A percentile compares a stretch with the other conserved stretches of the same genome.
Conservation (phyloP, 2,113 vertebrate species). For the Pimephales promelas region DNA sequence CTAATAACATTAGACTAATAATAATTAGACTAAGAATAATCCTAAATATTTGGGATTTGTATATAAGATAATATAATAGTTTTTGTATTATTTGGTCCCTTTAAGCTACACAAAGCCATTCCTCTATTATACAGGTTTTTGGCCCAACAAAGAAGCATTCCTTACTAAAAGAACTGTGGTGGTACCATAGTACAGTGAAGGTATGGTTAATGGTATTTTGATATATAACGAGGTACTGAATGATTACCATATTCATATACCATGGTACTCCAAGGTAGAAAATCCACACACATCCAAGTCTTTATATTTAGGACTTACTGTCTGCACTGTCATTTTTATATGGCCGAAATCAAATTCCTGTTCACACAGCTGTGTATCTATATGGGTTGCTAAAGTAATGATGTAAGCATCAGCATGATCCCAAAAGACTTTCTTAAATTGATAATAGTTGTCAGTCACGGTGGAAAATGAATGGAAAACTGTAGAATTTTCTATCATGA, state of each 20-base stretch:
- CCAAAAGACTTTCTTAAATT: not conserved
- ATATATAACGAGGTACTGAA: not conserved
- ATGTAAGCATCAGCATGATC: not conserved
- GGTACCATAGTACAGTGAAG: not conserved
- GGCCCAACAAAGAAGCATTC: not conserved
- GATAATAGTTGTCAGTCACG: not conserved
- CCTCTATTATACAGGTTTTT: not conserved
- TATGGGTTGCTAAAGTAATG: not conserved
- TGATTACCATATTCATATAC: not conserved
- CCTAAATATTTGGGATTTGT: not conserved
- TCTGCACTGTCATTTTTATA: not conserved
- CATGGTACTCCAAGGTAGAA: not conserved
- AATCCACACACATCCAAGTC: not conserved
- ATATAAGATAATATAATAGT: not conserved
- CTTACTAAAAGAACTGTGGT: not conserved
- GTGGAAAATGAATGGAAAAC: not conserved
- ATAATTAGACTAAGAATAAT: not conserved
- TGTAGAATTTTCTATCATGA: not conserved
- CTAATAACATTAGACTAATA: not conserved
- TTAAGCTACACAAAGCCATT: not conserved
- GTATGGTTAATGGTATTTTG: not conserved
- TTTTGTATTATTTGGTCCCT: not conserved
- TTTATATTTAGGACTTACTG: not conserved
- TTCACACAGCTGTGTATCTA: constrained; percentile 9
- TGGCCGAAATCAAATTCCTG: not conserved